Conservation (phyloP, 2,113 vertebrate genomes). For the Porphyrio hochstetteri region DNA sequence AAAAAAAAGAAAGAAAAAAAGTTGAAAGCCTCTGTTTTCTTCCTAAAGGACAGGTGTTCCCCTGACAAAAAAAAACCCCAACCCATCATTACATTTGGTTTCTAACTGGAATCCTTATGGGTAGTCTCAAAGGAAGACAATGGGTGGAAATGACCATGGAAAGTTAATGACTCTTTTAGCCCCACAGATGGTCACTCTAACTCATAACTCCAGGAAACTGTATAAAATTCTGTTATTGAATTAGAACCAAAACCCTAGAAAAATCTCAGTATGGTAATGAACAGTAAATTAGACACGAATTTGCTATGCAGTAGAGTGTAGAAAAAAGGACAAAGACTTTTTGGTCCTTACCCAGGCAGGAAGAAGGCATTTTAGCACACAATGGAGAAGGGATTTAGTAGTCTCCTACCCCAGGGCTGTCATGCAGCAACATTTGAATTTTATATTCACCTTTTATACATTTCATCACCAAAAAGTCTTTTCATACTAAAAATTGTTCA, state of each 20-base stretch:
- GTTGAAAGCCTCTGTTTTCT: slow-evolving; percentile 1
- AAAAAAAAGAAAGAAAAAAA: slow-evolving; percentile 1
- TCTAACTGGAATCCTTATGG: slow-evolving; percentile 32
- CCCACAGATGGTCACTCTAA: slow-evolving; percentile 47
- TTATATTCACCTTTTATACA: neutral
- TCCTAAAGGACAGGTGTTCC: slow-evolving; percentile 51
- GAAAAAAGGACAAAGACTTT: neutral
- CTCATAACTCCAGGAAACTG: neutral
- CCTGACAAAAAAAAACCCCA: slow-evolving; percentile 4
- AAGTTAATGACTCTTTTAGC: slow-evolving; percentile 50
- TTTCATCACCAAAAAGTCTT: neutral
- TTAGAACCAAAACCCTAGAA: neutral
- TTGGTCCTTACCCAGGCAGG: neutral
- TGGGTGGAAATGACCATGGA: slow-evolving; percentile 32
- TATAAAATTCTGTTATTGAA: neutral
- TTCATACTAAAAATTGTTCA: neutral
- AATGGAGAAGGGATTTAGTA: neutral
- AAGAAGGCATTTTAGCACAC: neutral
- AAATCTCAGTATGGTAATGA: neutral
- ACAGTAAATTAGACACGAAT: neutral
- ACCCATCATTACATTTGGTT: neutral
- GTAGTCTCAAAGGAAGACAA: slow-evolving; percentile 32
- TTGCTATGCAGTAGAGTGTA: neutral
- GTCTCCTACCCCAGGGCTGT: neutral
- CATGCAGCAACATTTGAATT: neutral